Evolutionary conservation across 2,113 vertebrate species (phyloP).

Genomic region (Epinephelus cyanopodus): DNA sequence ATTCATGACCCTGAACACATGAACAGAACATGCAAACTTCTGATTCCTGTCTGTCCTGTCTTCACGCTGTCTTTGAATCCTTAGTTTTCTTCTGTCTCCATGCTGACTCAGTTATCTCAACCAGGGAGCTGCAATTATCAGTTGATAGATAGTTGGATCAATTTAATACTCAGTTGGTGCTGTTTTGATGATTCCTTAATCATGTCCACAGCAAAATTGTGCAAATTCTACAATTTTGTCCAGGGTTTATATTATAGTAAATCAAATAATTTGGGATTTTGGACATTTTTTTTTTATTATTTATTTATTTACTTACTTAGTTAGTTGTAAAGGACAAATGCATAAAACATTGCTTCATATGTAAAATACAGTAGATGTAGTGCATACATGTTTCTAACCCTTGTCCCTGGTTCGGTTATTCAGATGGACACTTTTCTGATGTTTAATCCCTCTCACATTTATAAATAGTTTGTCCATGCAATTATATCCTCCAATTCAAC

Average conservation of each 20-base stretch:
- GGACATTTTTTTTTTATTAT: no score
- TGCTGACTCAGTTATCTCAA: no score
- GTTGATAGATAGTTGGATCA: neutral
- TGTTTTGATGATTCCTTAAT: neutral
- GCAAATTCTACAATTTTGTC: neutral
- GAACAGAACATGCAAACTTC: neutral
- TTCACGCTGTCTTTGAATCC: neutral
- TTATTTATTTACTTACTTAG: no score
- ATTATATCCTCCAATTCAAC: no score
- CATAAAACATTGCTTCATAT: no score
- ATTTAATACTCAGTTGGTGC: neutral
- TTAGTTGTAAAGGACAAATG: no score
- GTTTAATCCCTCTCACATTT: no score
- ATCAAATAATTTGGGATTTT: neutral
- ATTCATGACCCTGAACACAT: neutral
- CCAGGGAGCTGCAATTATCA: neutral
- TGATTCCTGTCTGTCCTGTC: neutral
- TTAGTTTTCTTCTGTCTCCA: neutral
- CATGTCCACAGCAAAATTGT: neutral
- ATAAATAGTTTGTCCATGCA: no score
- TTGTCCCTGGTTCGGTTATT: no score
- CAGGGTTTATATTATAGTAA: neutral
- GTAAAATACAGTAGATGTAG: no score
- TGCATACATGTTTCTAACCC: no score
- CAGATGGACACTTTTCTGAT: no score